These are phyloP conservation scores for Pheosia gnoma DNA, from an alignment of 2,888 invertebrate genomes.

Conservation along the genomic window DNA sequence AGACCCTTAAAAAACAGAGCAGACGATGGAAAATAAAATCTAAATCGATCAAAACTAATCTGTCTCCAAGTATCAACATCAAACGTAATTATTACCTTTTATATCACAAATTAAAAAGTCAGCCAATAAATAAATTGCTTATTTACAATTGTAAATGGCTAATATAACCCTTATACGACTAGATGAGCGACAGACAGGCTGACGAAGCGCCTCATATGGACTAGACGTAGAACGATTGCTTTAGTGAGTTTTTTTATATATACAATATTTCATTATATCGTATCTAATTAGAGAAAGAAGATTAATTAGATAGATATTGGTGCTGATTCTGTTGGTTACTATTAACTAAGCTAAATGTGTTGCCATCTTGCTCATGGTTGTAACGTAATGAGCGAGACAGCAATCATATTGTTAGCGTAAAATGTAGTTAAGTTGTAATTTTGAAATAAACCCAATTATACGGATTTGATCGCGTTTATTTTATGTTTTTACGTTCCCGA, in stretches of 20 bases:
- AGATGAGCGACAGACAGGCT: slow-evolving; percentile 68
- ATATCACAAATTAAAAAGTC: slow-evolving; percentile 45
- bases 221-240: slow-evolving; percentile 18
- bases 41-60: neutral
- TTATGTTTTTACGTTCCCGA: no score
- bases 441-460: neutral
- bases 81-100: slow-evolving; percentile 65
- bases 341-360: no score
- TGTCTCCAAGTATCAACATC: slow-evolving; percentile 30
- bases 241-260: slow-evolving; percentile 24
- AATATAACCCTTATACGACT: slow-evolving; percentile 69
- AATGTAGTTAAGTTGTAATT: no score
- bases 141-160: slow-evolving; percentile 75
- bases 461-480: no score
- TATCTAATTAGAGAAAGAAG: slow-evolving; percentile 4
- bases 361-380: no score
- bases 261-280: neutral
- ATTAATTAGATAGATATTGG: slow-evolving; percentile 3
- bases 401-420: no score
- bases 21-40: neutral
- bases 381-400: no score
- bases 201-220: slow-evolving; percentile 48
- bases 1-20: neutral
- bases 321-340: neutral
- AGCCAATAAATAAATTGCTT: slow-evolving; percentile 66